These are phyloP conservation scores for Arvicanthis niloticus DNA, from an alignment of 2,113 vertebrate species.

Conservation along the genomic window DNA sequence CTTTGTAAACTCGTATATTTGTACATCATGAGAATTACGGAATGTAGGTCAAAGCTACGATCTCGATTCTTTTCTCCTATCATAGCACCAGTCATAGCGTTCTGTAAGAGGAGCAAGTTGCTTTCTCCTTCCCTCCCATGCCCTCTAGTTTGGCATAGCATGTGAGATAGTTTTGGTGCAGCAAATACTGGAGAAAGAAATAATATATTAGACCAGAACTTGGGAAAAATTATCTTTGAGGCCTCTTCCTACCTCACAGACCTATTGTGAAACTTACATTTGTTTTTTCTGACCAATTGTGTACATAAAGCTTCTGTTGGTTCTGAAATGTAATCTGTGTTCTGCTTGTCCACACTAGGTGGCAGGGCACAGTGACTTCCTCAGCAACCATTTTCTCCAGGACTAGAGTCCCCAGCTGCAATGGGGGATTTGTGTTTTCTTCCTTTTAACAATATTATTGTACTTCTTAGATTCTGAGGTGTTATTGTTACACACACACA, in stretches of 20 bases:
- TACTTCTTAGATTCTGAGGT: background rate
- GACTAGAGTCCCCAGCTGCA: background rate
- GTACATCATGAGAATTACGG: background rate
- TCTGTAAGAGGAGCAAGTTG: background rate
- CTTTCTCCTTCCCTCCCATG: background rate
- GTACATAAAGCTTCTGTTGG: background rate
- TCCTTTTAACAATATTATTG: background rate
- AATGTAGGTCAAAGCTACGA: background rate
- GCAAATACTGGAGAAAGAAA: background rate
- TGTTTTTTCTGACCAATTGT: background rate
- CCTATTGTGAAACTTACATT: background rate
- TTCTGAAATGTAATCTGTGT: background rate
- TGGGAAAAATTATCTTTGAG: background rate
- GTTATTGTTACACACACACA: background rate
- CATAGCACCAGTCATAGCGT: background rate
- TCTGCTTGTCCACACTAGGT: background rate
- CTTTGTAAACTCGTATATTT: background rate
- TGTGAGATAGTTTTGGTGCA: background rate
- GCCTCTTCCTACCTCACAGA: background rate
- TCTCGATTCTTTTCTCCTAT: background rate
- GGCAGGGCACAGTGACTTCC: background rate
- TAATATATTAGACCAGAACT: background rate
- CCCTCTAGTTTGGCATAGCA: background rate
- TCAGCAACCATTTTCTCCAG: background rate
- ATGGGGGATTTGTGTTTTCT: background rate